Evolutionary conservation across 1,140 invertebrate species (phyloP), one percentile per base, ranked within the genome.

Genomic region (Drosophila hydei): DNA sequence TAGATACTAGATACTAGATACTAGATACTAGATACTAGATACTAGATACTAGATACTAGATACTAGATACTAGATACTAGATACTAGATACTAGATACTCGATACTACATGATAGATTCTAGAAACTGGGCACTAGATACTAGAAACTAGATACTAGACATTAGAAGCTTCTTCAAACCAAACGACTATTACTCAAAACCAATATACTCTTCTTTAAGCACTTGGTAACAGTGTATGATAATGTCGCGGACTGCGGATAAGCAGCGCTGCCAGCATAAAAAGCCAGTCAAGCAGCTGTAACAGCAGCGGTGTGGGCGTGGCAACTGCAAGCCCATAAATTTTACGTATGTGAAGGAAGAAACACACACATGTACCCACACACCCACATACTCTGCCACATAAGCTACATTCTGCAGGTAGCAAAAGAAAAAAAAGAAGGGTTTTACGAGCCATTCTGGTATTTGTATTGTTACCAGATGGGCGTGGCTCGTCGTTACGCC

Each of bases 271-370:
- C 56, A 43, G 45, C 56, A 76, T 63, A 63, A 68, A 75, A 62
- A 65, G 56, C 18, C 60, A 21, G 27, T 43, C 40, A 30, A 36
- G 27, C 61, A 38, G 27, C 9, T 5, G 12, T 9, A 21, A 47
- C 51, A 16, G 50, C 58, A 14, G 62, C 30, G 4, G 23, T 8
- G 61, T 60, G 54, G 77, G 80, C 80, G 81, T 77, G 77, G 71
- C 65, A 36, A 68, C 18, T 72, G 56, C 64, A 73, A 48, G 78
- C 47, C 59, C 78, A 88, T 85, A 88, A 85, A 88, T 85, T 75
- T 67, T 21, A 61, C 74, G 64, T 88, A 47, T 77, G 72, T 52
- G 61, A 9, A 38, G n/a, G 30, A 21, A 36, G 11, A 58, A 11
- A 30, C 23, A n/a, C 23, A 50, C 19, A 43, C 48, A 51, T 12